Base-by-base conservation (phyloP, 2,888 invertebrate genomes). In the Drosophila anceps region DNA sequence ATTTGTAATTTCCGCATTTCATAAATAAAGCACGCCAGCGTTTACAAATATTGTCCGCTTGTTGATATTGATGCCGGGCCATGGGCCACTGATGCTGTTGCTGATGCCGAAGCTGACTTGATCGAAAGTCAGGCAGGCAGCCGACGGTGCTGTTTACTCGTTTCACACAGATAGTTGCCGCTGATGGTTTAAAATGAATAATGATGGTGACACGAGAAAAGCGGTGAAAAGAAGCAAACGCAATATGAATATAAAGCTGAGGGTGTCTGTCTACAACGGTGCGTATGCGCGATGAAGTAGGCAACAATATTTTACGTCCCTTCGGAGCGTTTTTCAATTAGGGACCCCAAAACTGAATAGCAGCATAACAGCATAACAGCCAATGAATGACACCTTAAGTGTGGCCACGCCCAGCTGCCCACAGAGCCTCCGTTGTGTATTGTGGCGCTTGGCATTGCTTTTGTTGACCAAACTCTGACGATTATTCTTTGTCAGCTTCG, bases 221-320 rank as follows among this genome's bases (percentile, higher is more conserved):
- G 66, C 79, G 84, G 27, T 64, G 73, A 76, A 62, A 81, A 67
- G 72, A 64, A 69, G 67, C 73, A 64, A 44, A 61, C 81, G 74
- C 77, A 72, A 81, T 90, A 90, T 90, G 86, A 90, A 90, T 86
- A 90, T 88, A 86, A 90, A 90, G 86, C 86, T 66, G 44, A 37
- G 54, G 67, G 61, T 48, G 69, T 48, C 39, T 6, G 5, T 10
- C 61, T 37, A 63, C 73, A 73, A 69, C 73, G 72, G n/a, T 50
- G 79, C 79, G 81, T 74, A 68, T 84, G 39, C 81, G 55, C 72
- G 18, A 24, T 35, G 60, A 67, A 63, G 60, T 59, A 62, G 74
- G 61, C 66, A 73, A 70, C 63, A 29, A 66, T 65, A 69, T 76
- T 69, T 73, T 41, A 58, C n/a, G 50, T 64, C 9, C 46, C 24